Evolutionary conservation across 2,888 invertebrate genomes (phyloP).

Genomic region (Oscheius myriophilus): DNA sequence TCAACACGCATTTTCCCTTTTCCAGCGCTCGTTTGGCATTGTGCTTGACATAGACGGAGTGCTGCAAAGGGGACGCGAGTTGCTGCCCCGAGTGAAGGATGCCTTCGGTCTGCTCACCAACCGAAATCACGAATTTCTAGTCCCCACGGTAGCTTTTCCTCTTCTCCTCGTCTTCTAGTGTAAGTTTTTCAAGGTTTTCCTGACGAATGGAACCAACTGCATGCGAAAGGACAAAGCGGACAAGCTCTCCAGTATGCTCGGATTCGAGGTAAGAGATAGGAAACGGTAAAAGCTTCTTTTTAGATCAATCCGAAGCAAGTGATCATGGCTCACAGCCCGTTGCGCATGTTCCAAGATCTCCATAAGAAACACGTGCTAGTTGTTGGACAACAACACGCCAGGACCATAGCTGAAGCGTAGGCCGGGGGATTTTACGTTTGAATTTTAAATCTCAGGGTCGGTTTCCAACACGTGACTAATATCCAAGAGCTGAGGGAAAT

Average conservation of each 20-base stretch:
- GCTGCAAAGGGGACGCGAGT: slow-evolving; percentile 76
- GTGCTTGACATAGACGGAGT: slow-evolving; percentile 80
- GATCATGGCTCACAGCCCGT: slow-evolving; percentile 78
- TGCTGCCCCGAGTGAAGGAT: slow-evolving; percentile 77
- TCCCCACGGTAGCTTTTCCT: slow-evolving; percentile 74
- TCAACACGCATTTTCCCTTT: no score
- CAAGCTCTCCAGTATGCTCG: slow-evolving; percentile 77
- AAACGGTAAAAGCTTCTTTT: slow-evolving; percentile 27
- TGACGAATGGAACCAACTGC: slow-evolving; percentile 79
- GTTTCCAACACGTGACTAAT: slow-evolving; percentile 77
- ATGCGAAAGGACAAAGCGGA: slow-evolving; percentile 76
- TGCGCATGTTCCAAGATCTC: slow-evolving; percentile 77
- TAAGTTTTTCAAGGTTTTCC: slow-evolving; percentile 71
- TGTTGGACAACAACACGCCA: slow-evolving; percentile 76
- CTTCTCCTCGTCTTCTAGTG: neutral
- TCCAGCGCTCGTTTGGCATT: slow-evolving; percentile 75
- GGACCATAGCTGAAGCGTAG: slow-evolving; percentile 74
- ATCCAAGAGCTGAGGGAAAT: slow-evolving; percentile 76
- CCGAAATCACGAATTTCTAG: slow-evolving; percentile 75
- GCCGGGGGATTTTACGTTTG: neutral
- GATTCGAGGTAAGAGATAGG: slow-evolving; percentile 74
- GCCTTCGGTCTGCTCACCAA: slow-evolving; percentile 76
- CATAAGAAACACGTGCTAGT: slow-evolving; percentile 77
- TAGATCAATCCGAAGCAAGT: slow-evolving; percentile 77
- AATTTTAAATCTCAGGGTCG: slow-evolving; percentile 70